Base-by-base conservation (phyloP, 2,113 vertebrate genomes). In the Meleagris gallopavo region DNA sequence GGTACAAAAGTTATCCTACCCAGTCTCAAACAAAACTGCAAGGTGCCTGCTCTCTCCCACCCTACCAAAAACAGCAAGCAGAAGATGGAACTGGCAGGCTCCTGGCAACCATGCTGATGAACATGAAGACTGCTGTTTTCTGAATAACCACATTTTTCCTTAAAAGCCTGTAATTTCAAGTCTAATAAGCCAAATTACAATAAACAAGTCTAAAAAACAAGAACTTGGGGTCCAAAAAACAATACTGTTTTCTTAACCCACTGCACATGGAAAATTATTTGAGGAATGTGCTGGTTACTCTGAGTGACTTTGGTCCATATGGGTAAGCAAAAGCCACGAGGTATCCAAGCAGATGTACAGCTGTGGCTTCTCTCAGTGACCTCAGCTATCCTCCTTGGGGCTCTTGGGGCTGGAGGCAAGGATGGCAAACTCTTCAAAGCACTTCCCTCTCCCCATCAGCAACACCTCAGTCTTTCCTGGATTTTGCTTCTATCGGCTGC, bases 381-480 rank as follows among this genome's bases (percentile, higher is more conserved):
- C 83, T 61, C 48, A 95, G 70, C 24, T 64, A 75, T 71, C 12
- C 16, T 91, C 58, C 62, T 52, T 57, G 76, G 38, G 72, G 46
- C 64, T 83, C 58, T 52, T 61, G 76, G 38, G 72, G 46, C 64
- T 83, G 25, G 55, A 86, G 83, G 75, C 61, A 94, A 86, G 86
- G 48, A 88, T 88, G 77, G 92, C 62, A 86, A 93, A 86, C 25
- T 82, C 80, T 93, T 95, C 88, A 95, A 94, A 95, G 90, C 40
- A 78, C 57, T 96, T 90, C 76, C 77, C 57, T 88, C 80, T 94
- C 73, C 70, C 30, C 85, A 90, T 66, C 61, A 93, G 91, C 85
- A 88, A 86, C 91, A 95, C 94, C 91, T 95, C 90, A 90, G 57
- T 88, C 86, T 94, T 96, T 97, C 85, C 93, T 93, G 87, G 93